Evolutionary conservation across 1,140 invertebrate species (phyloP), one percentile per base, ranked within the genome.

Genomic region (Lanistes nyassanus): DNA sequence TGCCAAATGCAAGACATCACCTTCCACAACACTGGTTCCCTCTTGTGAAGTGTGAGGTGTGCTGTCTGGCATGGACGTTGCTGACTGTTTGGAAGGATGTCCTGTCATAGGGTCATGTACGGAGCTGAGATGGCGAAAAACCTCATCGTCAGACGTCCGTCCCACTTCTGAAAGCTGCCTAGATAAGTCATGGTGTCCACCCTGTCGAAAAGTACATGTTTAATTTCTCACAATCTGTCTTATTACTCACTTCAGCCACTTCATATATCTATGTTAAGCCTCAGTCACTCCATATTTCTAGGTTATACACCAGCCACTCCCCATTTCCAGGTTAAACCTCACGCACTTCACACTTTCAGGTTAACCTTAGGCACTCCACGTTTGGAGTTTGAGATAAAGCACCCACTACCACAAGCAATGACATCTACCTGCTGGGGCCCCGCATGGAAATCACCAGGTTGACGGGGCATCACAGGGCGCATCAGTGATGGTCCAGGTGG

Each of bases 1-100:
- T 7, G 76, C 64, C 26, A 74, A 39, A 37, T 78, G 76, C 4
- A 79, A 23, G 5, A 62, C 51, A 36, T 76, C 77, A 16, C 68
- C 55, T 62, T 74, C 77, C 36, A 67, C 77, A 19, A 47, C 39
- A 4, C 23, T 39, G 6, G 29, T 36, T 37, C 64, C 73, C 60
- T 78, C 77, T n/a, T 69, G 67, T 13, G 60, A 74, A 13, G 39
- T 74, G 73, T n/a, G n/a, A 11, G 37, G 2, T 3, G 19, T n/a
- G 11, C 42, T 53, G 26, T 39, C 60, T 42, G 56, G 55, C 42
- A n/a, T 56, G 23, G 21, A 71, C 29, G 13, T 29, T 62, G 39
- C 16, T 42, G 37, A 9, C 39, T 21, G 29, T 34, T 29, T 71
- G 13, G 11, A 53, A 34, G 26, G 42, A 31, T 71, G 42, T 16